Percentiles rank a stretch among this genome's conserved stretches.
Conservation (phyloP, 2,797 vertebrate genomes). For the Tamandua tetradactyla region DNA sequence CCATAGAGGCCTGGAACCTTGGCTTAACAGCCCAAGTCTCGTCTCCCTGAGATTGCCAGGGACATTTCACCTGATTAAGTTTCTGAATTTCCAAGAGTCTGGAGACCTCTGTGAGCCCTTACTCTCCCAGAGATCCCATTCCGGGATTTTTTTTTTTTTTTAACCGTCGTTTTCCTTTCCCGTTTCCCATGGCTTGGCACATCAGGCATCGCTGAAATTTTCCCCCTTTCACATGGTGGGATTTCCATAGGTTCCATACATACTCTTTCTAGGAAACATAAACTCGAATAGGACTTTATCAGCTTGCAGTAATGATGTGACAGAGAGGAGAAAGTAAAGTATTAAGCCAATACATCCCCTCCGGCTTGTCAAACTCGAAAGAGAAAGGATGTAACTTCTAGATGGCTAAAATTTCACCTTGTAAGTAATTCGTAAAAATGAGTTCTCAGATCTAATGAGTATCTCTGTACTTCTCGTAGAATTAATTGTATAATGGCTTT, state of each 20-base stretch:
- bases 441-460: neutral
- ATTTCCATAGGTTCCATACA: neutral
- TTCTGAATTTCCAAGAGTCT: neutral
- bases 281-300: neutral
- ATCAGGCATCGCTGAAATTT: neutral
- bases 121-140: neutral
- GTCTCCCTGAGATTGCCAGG: neutral
- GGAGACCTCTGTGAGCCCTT: neutral
- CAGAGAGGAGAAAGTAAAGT: neutral
- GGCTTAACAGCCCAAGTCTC: neutral
- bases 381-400: neutral
- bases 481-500: neutral
- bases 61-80: neutral
- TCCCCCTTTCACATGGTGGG: neutral
- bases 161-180: accelerated
- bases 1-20: neutral
- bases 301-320: neutral
- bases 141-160: neutral
- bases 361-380: neutral
- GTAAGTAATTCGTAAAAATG: neutral
- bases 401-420: neutral
- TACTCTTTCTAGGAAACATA: neutral
- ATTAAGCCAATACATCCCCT: neutral
- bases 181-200: neutral
- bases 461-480: neutral